Conservation (phyloP, 2,113 vertebrate genomes). For the Chascanopsetta lugubris region DNA sequence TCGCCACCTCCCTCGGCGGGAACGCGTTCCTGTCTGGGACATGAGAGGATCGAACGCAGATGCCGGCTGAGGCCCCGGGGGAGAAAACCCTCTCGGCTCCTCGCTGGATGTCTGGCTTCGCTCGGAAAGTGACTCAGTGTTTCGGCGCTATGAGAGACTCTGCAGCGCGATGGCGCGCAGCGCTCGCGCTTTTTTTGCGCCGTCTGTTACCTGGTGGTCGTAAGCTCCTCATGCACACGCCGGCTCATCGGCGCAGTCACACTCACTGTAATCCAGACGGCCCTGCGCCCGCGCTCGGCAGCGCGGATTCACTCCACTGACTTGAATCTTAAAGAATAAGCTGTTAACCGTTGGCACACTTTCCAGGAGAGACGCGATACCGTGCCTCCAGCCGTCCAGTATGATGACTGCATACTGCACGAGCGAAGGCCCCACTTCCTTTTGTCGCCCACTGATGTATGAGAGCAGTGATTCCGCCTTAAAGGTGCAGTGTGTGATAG, state of each 20-base stretch:
- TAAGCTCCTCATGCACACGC: conserved; percentile 63
- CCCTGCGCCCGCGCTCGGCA: conserved; percentile 20
- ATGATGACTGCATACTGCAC: neutral
- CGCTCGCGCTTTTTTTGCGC: conserved; percentile 34
- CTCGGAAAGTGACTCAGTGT: conserved; percentile 36
- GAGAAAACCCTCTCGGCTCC: conserved; percentile 49
- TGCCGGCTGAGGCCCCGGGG: conserved; percentile 10
- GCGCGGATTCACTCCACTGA: conserved; percentile 21
- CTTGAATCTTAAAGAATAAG: conserved; percentile 10
- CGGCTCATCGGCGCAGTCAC: conserved; percentile 59
- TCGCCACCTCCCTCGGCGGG: neutral
- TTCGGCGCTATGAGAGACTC: conserved; percentile 23
- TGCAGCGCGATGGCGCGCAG: conserved; percentile 1
- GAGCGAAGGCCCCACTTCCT: too few species aligned
- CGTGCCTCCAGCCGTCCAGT: neutral
- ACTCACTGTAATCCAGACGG: conserved; percentile 56
- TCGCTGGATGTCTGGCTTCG: conserved; percentile 55
- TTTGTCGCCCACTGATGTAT: conserved; percentile 7
- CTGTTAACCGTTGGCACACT: conserved; percentile 12
- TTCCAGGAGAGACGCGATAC: conserved; percentile 9
- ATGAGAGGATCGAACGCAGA: conserved; percentile 43
- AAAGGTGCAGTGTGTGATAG: too few species aligned
- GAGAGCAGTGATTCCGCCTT: too few species aligned
- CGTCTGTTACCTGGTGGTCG: conserved; percentile 62
- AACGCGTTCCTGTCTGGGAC: conserved; percentile 45